These are phyloP conservation scores for Horisme vitalbata DNA, from an alignment of 2,888 invertebrate genomes.

Conservation along the genomic window DNA sequence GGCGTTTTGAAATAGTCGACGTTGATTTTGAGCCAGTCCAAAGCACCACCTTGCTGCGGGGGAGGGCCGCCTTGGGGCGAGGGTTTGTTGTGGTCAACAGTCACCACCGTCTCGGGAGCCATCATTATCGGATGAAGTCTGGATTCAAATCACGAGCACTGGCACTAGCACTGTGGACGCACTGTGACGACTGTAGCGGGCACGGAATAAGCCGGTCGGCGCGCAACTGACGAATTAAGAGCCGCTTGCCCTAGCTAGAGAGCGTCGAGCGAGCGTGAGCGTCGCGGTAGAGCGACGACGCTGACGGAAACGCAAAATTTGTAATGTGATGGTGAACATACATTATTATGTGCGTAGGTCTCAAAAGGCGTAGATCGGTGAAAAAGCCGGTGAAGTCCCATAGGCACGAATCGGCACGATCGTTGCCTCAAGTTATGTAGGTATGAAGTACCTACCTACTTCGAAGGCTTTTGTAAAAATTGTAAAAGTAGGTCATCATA, in stretches of 20 bases:
- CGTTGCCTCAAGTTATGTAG: too few relatives aligned
- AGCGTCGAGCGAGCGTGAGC: constrained; percentile 32
- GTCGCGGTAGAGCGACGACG: constrained; percentile 38
- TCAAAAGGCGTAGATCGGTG: too few relatives aligned
- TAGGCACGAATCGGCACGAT: too few relatives aligned
- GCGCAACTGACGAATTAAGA: constrained; percentile 64
- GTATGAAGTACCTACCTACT: too few relatives aligned
- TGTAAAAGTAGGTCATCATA: too few relatives aligned
- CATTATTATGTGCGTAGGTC: too few relatives aligned
- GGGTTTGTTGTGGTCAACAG: constrained; percentile 87
- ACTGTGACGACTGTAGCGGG: constrained; percentile 62
- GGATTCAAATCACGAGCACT: constrained; percentile 59
- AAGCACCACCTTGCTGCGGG: constrained; percentile 76
- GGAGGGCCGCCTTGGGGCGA: constrained; percentile 61
- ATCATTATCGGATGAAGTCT: constrained; percentile 75
- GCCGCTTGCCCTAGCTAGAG: too few relatives aligned
- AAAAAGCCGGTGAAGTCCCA: too few relatives aligned
- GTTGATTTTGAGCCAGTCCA: constrained; percentile 90
- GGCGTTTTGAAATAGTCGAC: constrained; percentile 90
- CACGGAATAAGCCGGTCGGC: constrained; percentile 64
- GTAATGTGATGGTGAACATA: constrained; percentile 49
- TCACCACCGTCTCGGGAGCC: constrained; percentile 93
- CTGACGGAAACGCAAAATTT: too few relatives aligned
- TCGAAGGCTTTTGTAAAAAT: too few relatives aligned
- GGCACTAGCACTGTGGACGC: constrained; percentile 69